Evolutionary conservation across 2,888 invertebrate species (phyloP).

Genomic region (Deilephila porcellus): DNA sequence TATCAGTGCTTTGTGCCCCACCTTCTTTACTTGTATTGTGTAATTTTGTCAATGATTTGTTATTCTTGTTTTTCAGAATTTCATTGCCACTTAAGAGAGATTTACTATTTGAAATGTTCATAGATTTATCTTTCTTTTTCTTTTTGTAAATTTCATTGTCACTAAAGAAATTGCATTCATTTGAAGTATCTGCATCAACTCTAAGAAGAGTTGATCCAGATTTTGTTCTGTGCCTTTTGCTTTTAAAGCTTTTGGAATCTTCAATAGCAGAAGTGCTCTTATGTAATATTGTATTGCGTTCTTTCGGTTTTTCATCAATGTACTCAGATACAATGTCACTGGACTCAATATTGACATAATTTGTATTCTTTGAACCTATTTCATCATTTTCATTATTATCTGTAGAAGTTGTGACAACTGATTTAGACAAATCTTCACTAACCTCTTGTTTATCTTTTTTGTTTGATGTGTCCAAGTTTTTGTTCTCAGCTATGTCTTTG

Average conservation of each 20-base stretch:
- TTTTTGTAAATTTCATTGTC: conserved; percentile 61
- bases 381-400: background rate
- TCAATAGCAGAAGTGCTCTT: conserved; percentile 61
- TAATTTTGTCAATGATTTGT: background rate
- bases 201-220: conserved; percentile 59
- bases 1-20: background rate
- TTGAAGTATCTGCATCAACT: conserved; percentile 38
- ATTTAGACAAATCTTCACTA: background rate
- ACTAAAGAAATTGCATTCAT: conserved; percentile 56
- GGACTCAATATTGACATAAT: background rate
- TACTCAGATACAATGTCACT: conserved; percentile 51
- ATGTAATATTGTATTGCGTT: conserved; percentile 48
- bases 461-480: background rate
- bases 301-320: conserved; percentile 48
- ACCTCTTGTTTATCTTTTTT: conserved; percentile 12
- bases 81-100: background rate
- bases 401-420: background rate
- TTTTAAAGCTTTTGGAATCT: conserved; percentile 43
- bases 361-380: background rate
- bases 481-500: conserved; percentile 26
- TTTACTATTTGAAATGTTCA: background rate
- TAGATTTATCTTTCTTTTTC: conserved; percentile 42
- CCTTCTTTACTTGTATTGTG: background rate
- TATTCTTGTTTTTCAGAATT: background rate
- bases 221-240: conserved; percentile 65